Evolutionary conservation across 1,140 invertebrate genomes (phyloP).

Genomic region (Archegozetes longisetosus): DNA sequence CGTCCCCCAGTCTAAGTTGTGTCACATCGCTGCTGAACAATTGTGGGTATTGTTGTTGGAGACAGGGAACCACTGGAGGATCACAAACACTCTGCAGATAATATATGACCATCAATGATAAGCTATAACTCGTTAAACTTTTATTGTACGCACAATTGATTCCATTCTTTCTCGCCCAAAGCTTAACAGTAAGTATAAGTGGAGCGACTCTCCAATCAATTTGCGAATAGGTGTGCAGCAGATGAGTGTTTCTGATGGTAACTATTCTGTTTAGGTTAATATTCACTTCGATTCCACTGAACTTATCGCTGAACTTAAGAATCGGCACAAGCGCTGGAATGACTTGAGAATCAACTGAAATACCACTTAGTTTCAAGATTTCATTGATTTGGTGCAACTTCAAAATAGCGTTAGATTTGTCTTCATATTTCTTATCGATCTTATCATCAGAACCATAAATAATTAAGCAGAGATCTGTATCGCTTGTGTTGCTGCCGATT

Average conservation of each 20-base stretch:
- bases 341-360: slow-evolving; percentile 39
- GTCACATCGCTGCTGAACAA: neutral
- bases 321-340: slow-evolving; percentile 91
- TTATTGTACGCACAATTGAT: slow-evolving; percentile 91
- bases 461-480: slow-evolving; percentile 90
- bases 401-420: neutral
- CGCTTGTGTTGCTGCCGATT: slow-evolving; percentile 76
- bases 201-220: slow-evolving; percentile 85
- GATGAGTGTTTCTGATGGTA: slow-evolving; percentile 84
- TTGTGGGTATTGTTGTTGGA: slow-evolving; percentile 39
- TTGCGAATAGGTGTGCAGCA: slow-evolving; percentile 64
- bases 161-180: slow-evolving; percentile 80
- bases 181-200: slow-evolving; percentile 72
- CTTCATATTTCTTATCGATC: slow-evolving; percentile 42
- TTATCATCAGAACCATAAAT: slow-evolving; percentile 40
- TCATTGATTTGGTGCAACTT: neutral
- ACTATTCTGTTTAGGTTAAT: slow-evolving; percentile 92
- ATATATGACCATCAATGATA: slow-evolving; percentile 89
- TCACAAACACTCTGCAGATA: slow-evolving; percentile 63
- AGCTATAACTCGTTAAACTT: slow-evolving; percentile 91
- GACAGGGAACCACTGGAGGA: slow-evolving; percentile 68
- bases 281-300: slow-evolving; percentile 67
- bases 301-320: slow-evolving; percentile 60
- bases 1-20: neutral
- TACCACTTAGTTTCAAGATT: neutral